phyloP scores from a whole-genome alignment of 2,797 vertebrate species.

The Tauraco hartlaubi region DNA sequence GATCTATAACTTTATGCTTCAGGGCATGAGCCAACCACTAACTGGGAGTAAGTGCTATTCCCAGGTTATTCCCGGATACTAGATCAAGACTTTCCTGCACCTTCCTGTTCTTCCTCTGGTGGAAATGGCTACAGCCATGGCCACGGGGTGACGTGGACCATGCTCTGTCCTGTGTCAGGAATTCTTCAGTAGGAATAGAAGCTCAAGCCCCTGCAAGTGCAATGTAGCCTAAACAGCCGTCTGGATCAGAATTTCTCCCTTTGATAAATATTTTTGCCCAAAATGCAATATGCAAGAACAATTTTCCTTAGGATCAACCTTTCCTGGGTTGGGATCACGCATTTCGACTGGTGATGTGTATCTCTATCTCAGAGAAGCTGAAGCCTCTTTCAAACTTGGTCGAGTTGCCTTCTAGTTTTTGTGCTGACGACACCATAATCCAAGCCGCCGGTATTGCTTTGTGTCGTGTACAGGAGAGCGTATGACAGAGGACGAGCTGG shows the following conservation, averaged over 20 bases:
- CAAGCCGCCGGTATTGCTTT: background rate
- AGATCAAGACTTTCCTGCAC: background rate
- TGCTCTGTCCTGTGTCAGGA: background rate
- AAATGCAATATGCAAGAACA: background rate
- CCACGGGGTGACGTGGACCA: rapidly evolving
- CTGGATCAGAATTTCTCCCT: background rate
- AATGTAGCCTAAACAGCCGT: background rate
- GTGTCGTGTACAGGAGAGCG: slow-evolving; percentile 84
- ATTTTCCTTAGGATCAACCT: background rate
- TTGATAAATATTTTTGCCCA: background rate
- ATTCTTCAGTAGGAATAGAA: background rate
- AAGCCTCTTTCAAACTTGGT: background rate
- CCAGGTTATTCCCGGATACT: background rate
- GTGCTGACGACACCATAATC: background rate
- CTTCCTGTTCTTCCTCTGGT: background rate
- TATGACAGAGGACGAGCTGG: slow-evolving; percentile 91
- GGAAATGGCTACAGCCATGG: background rate
- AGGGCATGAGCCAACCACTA: background rate
- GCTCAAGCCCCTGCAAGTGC: background rate
- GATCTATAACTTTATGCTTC: slow-evolving; percentile 29
- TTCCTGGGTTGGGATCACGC: rapidly evolving
- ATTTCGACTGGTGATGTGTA: rapidly evolving
- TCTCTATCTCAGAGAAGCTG: background rate
- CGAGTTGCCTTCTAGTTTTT: background rate
- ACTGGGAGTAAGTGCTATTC: background rate